Base-by-base conservation (phyloP, 2,797 vertebrate species). In the Ambastaia sidthimunki region DNA sequence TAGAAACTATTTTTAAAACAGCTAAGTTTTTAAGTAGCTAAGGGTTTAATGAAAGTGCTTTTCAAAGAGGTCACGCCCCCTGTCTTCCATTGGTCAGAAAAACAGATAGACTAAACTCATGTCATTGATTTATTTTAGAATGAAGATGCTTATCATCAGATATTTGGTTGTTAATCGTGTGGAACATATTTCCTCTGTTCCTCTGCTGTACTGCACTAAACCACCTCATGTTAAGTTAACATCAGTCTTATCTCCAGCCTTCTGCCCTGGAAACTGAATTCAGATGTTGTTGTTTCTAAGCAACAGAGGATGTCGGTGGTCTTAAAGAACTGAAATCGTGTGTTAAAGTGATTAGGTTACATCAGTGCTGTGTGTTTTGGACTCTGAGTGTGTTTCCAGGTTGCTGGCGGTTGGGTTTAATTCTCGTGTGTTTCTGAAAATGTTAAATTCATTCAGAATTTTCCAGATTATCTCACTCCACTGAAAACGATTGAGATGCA, bases 371-470 rank as follows among this genome's bases (percentile, higher is more conserved):
- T 78, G 59, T 55, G 41, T 60, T 63, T 78, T 71, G 57, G 75
- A 60, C n/a, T 48, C 21, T 31, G 44, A 50, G 44, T 78, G 67
- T 52, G 68, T 15, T 78, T 81, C 76, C 54, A 44, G 63, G 44
- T 81, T 23, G 37, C 62, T 80, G 34, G 80, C 16, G 82, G 86
- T 82, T 48, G 72, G 83, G 55, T 74, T 83, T 81, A 80, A 81
- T 70, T 81, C 78, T 78, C 78, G 54, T 60, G 18, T 57, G 47
- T 73, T 48, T 69, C 77, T 55, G 62, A 70, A 82, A 82, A 80
- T 74, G 37, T 67, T 44, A 63, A 80, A 76, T 78, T 70, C 72
- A 82, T 85, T 83, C 67, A 80, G 74, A 63, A 71, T 76, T 80
- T 82, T 80, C 80, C 81, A 70, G 68, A 69, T 77, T 25, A 34